A percentile compares a stretch with the other conserved stretches of the same genome.
phyloP scores from a whole-genome alignment of 2,888 invertebrate species.

The Dinocampus coccinellae region DNA sequence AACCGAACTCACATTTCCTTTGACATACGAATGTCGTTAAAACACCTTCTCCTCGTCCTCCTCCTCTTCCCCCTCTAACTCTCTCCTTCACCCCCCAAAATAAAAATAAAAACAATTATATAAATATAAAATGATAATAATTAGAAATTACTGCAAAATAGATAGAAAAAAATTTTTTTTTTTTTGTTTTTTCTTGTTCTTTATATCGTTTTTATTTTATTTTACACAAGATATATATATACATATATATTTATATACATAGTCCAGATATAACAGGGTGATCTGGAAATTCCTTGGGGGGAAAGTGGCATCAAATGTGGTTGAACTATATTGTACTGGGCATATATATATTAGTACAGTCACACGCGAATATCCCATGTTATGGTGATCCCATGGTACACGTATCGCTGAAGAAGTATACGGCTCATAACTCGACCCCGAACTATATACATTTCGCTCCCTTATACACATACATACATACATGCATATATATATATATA shows the following conservation, averaged over 20 bases:
- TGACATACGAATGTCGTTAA: neutral
- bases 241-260: neutral
- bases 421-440: slow-evolving; percentile 60
- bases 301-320: slow-evolving; percentile 30
- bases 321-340: slow-evolving; percentile 5
- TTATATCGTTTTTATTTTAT: neutral
- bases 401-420: slow-evolving; percentile 55
- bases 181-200: neutral
- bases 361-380: slow-evolving; percentile 64
- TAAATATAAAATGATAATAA: too few species aligned
- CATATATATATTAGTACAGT: slow-evolving; percentile 5
- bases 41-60: too few species aligned
- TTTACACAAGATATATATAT: neutral
- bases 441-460: slow-evolving; percentile 49
- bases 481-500: neutral
- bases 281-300: slow-evolving; percentile 23
- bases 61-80: too few species aligned
- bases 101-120: too few species aligned
- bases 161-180: neutral
- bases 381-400: slow-evolving; percentile 68
- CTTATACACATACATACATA: slow-evolving; percentile 36
- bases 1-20: neutral
- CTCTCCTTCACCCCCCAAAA: too few species aligned
- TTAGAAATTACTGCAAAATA: too few species aligned
- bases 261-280: slow-evolving; percentile 24